Base-by-base conservation (phyloP, 2,888 invertebrate species). In the Eupelmus urozonus region DNA sequence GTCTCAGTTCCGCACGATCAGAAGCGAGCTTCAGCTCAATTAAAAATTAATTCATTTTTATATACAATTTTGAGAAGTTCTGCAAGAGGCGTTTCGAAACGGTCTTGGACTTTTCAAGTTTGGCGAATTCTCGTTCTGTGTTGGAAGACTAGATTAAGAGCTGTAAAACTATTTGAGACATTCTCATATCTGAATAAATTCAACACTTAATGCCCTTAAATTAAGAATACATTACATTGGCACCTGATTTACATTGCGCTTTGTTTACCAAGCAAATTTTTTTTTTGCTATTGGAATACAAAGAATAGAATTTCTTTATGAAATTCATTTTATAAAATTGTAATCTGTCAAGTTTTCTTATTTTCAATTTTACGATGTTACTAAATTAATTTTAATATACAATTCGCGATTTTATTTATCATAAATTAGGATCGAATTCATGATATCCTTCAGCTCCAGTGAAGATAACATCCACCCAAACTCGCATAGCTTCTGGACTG, bases 391-490 rank as follows among this genome's bases (percentile, higher is more conserved):
- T 71, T 49, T 27, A 75, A 71, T 65, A 11, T 63, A 76, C 76
- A 76, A 63, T 63, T 67, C 25, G 16, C 45, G 20, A 53, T 53
- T 1, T 13, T 60, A 11, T 20, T 20, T 13, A 66, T 80, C 76
- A 80, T 65, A 60, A 75, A 66, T 81, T 78, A 9, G 76, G 89
- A 83, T 92, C 92, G 84, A 93, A 94, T 88, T 94, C 94, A 85
- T 93, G 93, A 88, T 97, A 97, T 0, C 96, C 97, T 88, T 97
- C 97, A 1, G 97, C 97, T 11, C 97, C 97, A 0, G 97, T 97
- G 90, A 97, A 97, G 67, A 97, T 94, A 7, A 97, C 96, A 91
- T 98, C 98, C 72, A 98, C 97, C 98, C 98, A 98, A 85, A 98
- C 96, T 82, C 98, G 91, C 91, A 98, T 98, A 0, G 97, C 96